Evolutionary conservation across 2,113 vertebrate species (phyloP).

Genomic region (Trematomus loennbergii): DNA sequence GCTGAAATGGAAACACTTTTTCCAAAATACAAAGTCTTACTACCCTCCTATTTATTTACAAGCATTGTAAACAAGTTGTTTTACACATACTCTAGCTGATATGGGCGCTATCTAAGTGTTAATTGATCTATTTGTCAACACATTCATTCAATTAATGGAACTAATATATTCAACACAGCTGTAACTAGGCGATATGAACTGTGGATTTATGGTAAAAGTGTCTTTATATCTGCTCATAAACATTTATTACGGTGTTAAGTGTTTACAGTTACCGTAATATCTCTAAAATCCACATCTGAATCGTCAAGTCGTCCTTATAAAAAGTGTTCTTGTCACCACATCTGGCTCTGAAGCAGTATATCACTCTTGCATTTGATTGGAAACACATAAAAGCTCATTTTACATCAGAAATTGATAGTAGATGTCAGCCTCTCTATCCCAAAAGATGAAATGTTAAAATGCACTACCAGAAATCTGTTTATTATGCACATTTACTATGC

Average conservation of each 20-base stretch:
- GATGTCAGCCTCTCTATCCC: background rate
- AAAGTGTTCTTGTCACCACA: background rate
- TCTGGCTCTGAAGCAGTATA: background rate
- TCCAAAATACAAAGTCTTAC: background rate
- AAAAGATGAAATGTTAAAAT: background rate
- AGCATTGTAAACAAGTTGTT: background rate
- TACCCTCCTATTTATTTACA: too few relatives aligned
- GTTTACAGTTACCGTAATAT: background rate
- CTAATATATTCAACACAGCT: background rate
- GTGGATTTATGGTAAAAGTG: background rate
- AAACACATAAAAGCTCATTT: conserved; percentile 2
- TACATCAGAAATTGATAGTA: background rate
- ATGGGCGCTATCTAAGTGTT: background rate
- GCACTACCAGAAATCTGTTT: background rate
- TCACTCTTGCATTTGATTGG: background rate
- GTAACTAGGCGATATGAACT: background rate
- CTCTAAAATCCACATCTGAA: background rate
- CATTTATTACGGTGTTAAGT: background rate
- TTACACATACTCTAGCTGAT: background rate
- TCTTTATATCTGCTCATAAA: background rate
- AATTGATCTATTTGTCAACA: background rate
- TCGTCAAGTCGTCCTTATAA: too few relatives aligned
- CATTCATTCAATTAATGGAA: background rate
- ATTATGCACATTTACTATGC: background rate
- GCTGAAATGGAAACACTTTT: background rate